A percentile compares a stretch with the other conserved stretches of the same genome.
Conservation (phyloP, 2,113 vertebrate species). For the Puntigrus tetrazona region DNA sequence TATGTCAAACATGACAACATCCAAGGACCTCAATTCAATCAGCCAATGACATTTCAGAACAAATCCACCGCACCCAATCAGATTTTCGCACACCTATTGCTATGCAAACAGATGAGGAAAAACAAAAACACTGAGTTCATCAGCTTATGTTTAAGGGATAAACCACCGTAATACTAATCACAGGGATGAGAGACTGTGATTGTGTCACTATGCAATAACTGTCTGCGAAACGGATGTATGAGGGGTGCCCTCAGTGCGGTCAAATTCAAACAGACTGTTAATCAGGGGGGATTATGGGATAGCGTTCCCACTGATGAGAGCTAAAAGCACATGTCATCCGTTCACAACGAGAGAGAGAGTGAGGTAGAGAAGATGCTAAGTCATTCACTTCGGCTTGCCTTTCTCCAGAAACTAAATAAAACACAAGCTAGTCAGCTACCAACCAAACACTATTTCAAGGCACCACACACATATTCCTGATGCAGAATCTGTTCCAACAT, state of each 20-base stretch:
- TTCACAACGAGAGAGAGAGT: conserved; percentile 54
- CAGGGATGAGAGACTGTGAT: background rate
- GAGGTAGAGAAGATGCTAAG: conserved; percentile 48
- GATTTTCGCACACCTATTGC: conserved; percentile 50
- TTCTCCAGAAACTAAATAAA: conserved; percentile 40
- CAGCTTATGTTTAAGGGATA: conserved; percentile 63
- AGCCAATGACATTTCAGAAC: conserved; percentile 47
- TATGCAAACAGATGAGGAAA: conserved; percentile 21
- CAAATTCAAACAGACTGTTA: conserved; percentile 43
- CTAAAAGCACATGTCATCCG: conserved; percentile 52
- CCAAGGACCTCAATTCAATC: background rate
- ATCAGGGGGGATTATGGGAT: conserved; percentile 58
- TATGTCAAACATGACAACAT: conserved; percentile 16
- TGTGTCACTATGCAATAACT: conserved; percentile 32
- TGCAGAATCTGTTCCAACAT: background rate
- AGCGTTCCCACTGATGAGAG: conserved; percentile 26
- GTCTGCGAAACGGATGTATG: background rate
- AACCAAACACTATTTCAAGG: background rate
- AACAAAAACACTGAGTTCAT: conserved; percentile 71
- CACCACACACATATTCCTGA: background rate
- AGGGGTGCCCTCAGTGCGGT: conserved; percentile 25
- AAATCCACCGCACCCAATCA: conserved; percentile 22
- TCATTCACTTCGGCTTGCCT: conserved; percentile 35
- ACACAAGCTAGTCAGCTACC: background rate
- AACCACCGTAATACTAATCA: conserved; percentile 43